Percentiles rank a stretch among this genome's conserved stretches.
Conservation (phyloP, 2,888 invertebrate genomes). For the Epicampocera succincta region DNA sequence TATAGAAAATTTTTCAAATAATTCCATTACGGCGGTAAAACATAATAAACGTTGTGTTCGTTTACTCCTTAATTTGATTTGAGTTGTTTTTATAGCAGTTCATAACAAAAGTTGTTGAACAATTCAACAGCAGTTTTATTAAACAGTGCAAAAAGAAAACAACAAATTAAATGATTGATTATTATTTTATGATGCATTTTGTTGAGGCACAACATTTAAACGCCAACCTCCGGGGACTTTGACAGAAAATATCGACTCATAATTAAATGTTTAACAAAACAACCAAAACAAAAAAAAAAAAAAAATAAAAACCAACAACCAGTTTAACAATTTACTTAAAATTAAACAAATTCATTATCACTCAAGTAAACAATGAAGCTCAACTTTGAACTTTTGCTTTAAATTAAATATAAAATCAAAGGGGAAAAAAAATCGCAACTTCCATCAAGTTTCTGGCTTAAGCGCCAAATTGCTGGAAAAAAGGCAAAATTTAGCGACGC, state of each 20-base stretch:
- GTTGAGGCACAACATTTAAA: conserved; percentile 61
- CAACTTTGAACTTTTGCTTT: conserved; percentile 69
- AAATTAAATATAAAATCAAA: conserved; percentile 47
- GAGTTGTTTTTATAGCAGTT: conserved; percentile 23
- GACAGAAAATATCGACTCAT: conserved; percentile 3
- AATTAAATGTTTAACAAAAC: background rate
- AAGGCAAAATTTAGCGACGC: conserved; percentile 2
- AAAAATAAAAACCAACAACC: conserved; percentile 41
- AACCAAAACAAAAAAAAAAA: too few relatives aligned
- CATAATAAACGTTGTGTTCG: background rate
- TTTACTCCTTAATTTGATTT: conserved; percentile 40
- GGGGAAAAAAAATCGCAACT: conserved; percentile 31
- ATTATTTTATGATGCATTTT: conserved; percentile 69
- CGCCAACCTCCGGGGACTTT: conserved; percentile 2
- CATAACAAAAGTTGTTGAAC: conserved; percentile 20
- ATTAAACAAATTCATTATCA: conserved; percentile 69
- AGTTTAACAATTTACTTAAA: conserved; percentile 62
- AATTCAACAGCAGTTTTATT: conserved; percentile 10
- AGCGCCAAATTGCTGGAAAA: conserved; percentile 15
- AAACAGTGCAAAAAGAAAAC: conserved; percentile 6
- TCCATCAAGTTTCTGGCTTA: conserved; percentile 64
- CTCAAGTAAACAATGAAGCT: conserved; percentile 61
- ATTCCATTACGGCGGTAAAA: too few relatives aligned
- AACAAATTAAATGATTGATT: conserved; percentile 62
- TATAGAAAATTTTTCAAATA: too few relatives aligned